Conservation (phyloP, 2,113 vertebrate species). For the Campylomormyrus tamandua region DNA sequence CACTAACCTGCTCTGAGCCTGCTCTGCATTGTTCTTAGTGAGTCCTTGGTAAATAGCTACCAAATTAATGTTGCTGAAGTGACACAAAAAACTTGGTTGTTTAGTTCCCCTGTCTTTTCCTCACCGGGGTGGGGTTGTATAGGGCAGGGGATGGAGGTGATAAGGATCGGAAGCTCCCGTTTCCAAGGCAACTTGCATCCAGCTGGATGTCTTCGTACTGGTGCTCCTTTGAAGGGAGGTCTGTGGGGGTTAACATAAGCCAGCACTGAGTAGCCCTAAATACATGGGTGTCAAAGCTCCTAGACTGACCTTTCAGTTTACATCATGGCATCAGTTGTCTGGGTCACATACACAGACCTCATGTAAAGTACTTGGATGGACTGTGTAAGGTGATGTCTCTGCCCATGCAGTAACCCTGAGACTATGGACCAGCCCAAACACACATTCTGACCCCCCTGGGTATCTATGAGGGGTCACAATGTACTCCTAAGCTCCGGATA, state of each 20-base stretch:
- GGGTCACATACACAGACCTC: not conserved
- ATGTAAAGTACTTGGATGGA: not conserved
- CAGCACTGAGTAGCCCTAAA: not conserved
- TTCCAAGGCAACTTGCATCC: slow-evolving; percentile 73
- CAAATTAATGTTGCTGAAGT: not conserved
- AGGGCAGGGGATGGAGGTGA: slow-evolving; percentile 71
- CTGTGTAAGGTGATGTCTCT: not conserved
- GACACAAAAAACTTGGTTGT: not conserved
- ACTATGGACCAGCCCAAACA: not conserved
- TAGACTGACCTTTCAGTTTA: not conserved
- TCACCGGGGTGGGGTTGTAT: slow-evolving; percentile 50
- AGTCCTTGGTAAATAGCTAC: not conserved
- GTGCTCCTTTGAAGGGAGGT: slow-evolving; percentile 75
- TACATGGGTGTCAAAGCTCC: not conserved
- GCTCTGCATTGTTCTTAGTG: not conserved
- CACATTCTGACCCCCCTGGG: not conserved
- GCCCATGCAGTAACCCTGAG: not conserved
- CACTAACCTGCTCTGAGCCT: not conserved
- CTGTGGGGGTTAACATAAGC: slow-evolving; percentile 45
- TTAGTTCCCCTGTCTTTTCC: not conserved
- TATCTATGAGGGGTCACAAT: too few species aligned
- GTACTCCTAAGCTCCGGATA: too few species aligned
- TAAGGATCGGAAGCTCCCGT: slow-evolving; percentile 52
- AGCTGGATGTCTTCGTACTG: slow-evolving; percentile 84
- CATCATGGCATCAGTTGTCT: not conserved